These are phyloP conservation scores for Salvator merianae DNA, from an alignment of 2,113 vertebrate genomes.

Conservation along the genomic window DNA sequence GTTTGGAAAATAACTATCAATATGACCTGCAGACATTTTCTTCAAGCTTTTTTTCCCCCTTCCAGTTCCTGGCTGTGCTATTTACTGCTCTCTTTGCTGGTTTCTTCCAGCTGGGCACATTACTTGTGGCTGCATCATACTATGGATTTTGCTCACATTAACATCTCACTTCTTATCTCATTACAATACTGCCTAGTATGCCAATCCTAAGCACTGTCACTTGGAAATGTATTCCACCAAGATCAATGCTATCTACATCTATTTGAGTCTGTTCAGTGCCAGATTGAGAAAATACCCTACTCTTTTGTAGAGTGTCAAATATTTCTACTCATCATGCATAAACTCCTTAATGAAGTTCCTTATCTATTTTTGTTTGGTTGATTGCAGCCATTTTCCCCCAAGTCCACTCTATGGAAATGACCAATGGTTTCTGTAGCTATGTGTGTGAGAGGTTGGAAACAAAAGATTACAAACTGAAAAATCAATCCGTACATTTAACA, in stretches of 20 bases:
- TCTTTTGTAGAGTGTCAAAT: not conserved
- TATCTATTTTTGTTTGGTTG: not conserved
- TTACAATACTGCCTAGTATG: not conserved
- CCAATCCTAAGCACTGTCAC: slow-evolving; percentile 2
- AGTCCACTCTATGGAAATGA: not conserved
- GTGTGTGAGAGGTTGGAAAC: not conserved
- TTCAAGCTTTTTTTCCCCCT: not conserved
- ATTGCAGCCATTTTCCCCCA: not conserved
- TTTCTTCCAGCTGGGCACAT: not conserved
- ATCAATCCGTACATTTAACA: too few relatives aligned
- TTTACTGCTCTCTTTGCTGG: not conserved
- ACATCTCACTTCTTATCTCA: not conserved
- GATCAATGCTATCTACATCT: not conserved
- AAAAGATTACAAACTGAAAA: too few relatives aligned
- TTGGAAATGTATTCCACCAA: not conserved
- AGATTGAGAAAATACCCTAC: not conserved
- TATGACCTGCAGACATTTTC: not conserved
- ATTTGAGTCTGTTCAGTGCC: not conserved
- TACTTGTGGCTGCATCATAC: not conserved
- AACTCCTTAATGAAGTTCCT: not conserved
- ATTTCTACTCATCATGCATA: not conserved
- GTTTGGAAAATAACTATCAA: not conserved
- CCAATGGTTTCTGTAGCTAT: not conserved
- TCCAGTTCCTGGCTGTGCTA: not conserved
- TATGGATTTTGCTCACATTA: not conserved